Percentiles rank a stretch among this genome's conserved stretches.
These are phyloP conservation scores for Stichodactyla helianthus DNA, from an alignment of 64 coral and sea anemone genomes.

Conservation along the genomic window DNA sequence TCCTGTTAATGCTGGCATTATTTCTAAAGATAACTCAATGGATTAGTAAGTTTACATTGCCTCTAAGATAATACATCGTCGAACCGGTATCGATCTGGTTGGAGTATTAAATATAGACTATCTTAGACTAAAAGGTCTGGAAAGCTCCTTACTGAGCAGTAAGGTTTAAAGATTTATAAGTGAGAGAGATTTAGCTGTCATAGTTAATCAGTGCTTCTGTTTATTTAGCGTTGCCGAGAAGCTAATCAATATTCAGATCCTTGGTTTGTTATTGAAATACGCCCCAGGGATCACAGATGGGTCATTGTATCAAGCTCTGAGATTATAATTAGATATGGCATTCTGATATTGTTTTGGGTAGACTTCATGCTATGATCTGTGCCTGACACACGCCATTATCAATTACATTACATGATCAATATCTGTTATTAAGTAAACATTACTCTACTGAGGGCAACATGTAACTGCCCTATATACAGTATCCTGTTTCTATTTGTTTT, in stretches of 20 bases:
- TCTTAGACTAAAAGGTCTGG: background rate
- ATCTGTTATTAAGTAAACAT: background rate
- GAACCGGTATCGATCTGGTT: background rate
- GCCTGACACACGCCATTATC: background rate
- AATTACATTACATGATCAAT: background rate
- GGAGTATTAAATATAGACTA: background rate
- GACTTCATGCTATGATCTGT: background rate
- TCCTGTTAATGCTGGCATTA: background rate
- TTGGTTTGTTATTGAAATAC: conserved; percentile 11
- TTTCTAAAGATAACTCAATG: background rate
- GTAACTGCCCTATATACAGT: too few relatives aligned
- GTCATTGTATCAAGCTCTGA: background rate
- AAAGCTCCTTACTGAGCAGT: background rate
- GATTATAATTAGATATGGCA: background rate
- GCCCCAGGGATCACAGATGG: background rate
- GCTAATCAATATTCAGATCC: background rate
- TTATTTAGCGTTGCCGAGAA: background rate
- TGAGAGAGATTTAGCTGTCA: background rate
- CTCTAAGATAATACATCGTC: background rate
- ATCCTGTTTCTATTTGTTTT: too few relatives aligned
- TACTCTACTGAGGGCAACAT: too few relatives aligned
- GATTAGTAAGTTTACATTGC: conserved; percentile 10
- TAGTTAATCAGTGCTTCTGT: background rate
- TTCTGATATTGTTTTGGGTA: background rate
- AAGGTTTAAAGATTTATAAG: background rate